Percentiles rank a stretch among this genome's conserved stretches.
phyloP scores from a whole-genome alignment of 2,797 vertebrate species.

The Falco rusticolus region DNA sequence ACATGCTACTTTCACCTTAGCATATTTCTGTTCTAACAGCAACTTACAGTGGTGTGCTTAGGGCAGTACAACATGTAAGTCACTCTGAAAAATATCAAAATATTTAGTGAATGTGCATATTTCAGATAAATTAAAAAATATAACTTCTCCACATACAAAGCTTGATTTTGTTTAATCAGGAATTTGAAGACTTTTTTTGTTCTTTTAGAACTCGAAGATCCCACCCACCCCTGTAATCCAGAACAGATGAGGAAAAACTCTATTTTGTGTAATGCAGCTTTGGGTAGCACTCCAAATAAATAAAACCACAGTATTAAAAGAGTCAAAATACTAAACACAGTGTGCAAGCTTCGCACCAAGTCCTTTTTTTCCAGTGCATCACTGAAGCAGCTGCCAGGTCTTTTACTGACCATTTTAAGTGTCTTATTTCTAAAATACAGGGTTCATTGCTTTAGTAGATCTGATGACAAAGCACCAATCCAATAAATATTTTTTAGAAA shows the following conservation, averaged over 20 bases:
- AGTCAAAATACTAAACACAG: not conserved
- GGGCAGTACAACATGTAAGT: not conserved
- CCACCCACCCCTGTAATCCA: not conserved
- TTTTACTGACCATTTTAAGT: not conserved
- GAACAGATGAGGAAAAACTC: not conserved
- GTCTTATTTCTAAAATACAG: not conserved
- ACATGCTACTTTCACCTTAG: not conserved
- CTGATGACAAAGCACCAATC: not conserved
- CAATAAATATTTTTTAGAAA: not conserved
- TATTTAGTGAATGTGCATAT: not conserved
- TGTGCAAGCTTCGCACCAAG: not conserved
- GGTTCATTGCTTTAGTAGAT: not conserved
- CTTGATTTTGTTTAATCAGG: not conserved
- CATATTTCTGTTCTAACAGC: not conserved
- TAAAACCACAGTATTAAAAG: not conserved
- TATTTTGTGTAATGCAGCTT: not conserved
- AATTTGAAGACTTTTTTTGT: not conserved
- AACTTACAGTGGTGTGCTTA: not conserved
- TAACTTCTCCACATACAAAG: not conserved
- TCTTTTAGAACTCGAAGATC: not conserved
- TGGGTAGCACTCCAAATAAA: not conserved
- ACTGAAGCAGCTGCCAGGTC: not conserved
- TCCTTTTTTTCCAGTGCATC: not conserved
- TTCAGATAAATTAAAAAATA: not conserved
- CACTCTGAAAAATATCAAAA: not conserved